These are phyloP conservation scores for Hippopotamus amphibius DNA, from an alignment of 2,113 vertebrate species.

Conservation along the genomic window DNA sequence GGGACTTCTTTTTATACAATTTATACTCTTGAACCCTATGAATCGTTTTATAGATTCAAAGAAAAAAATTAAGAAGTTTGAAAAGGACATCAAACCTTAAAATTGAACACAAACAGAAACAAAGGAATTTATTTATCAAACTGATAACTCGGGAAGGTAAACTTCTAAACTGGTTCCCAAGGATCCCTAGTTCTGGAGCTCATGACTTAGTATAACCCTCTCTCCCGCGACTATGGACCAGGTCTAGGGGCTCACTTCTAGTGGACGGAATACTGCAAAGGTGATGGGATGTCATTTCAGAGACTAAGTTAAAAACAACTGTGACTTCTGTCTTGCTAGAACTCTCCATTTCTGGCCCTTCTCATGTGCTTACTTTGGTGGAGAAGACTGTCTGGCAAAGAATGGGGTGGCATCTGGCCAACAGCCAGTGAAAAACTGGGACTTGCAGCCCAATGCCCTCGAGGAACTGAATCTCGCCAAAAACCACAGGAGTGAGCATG, in stretches of 20 bases:
- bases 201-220: accelerated
- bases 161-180: neutral
- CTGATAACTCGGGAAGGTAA: neutral
- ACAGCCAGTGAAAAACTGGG: neutral
- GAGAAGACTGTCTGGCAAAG: neutral
- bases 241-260: accelerated
- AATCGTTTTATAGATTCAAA: neutral
- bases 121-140: neutral
- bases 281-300: too few species aligned
- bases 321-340: neutral
- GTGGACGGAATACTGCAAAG: neutral
- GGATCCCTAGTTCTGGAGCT: accelerated
- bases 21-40: neutral
- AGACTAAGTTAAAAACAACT: neutral
- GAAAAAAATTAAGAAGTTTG: neutral
- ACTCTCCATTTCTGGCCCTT: neutral
- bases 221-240: accelerated
- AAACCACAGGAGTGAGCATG: accelerated
- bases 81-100: neutral
- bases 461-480: neutral
- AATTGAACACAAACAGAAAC: neutral
- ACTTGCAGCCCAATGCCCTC: neutral
- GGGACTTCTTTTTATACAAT: neutral
- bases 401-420: neutral
- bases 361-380: neutral